Percentiles rank a stretch among this genome's conserved stretches.
Conservation (phyloP, 2,888 invertebrate genomes). For the Seira ritae region DNA sequence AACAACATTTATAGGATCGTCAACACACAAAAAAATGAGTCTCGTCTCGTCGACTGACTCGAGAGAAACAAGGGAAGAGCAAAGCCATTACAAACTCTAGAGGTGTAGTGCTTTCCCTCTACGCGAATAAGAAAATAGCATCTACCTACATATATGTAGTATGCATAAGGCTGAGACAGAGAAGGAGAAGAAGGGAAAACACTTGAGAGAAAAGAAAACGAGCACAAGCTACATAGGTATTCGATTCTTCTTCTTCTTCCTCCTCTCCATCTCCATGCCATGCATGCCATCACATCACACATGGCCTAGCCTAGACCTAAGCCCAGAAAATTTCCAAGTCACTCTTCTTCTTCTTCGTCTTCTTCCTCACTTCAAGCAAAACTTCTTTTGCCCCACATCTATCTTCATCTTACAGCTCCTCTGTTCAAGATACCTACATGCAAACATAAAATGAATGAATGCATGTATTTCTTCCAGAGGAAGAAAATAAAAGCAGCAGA, state of each 20-base stretch:
- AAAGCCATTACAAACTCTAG: too few species aligned
- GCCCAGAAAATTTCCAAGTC: too few species aligned
- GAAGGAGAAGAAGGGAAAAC: slow-evolving; percentile 14
- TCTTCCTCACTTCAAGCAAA: slow-evolving; percentile 38
- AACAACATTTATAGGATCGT: slow-evolving; percentile 56
- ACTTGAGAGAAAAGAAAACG: not conserved
- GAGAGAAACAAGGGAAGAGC: too few species aligned
- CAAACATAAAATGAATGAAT: not conserved
- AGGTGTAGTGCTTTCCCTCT: too few species aligned
- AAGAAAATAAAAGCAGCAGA: not conserved
- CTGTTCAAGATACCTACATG: not conserved
- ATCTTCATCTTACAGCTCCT: slow-evolving; percentile 44
- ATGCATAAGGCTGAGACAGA: not conserved
- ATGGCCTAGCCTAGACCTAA: too few species aligned
- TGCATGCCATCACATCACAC: too few species aligned
- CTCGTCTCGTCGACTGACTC: too few species aligned
- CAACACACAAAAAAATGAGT: slow-evolving; percentile 24
- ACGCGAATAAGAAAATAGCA: too few species aligned
- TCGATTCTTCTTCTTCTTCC: too few species aligned
- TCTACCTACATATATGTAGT: too few species aligned
- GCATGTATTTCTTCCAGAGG: not conserved
- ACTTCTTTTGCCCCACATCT: slow-evolving; percentile 59
- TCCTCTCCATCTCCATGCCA: too few species aligned
- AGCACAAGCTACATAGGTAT: too few species aligned
- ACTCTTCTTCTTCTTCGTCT: not conserved